Evolutionary conservation across 2,113 vertebrate species (phyloP).

Genomic region (Tenrec ecaudatus): DNA sequence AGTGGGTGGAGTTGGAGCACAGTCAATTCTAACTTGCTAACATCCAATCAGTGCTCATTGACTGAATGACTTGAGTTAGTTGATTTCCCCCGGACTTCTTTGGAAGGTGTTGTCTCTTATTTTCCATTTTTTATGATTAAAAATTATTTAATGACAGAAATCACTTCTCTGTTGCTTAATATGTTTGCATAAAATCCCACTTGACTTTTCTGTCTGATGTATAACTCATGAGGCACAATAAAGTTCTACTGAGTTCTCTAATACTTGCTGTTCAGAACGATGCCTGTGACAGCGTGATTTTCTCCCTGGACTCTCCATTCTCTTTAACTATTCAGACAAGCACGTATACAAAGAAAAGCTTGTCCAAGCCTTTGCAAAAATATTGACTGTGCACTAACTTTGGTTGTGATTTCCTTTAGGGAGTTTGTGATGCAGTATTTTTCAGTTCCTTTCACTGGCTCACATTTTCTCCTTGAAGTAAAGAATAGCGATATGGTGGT

Average conservation of each 20-base stretch:
- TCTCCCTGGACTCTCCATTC: constrained; percentile 52
- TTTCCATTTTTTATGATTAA: constrained; percentile 81
- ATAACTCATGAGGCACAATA: not conserved
- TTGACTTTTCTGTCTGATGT: constrained; percentile 12
- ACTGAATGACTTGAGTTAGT: constrained; percentile 84
- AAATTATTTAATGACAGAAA: constrained; percentile 81
- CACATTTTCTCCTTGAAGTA: constrained; percentile 68
- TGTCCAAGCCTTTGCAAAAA: constrained; percentile 55
- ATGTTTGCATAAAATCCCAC: constrained; percentile 66
- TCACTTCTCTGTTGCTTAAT: constrained; percentile 73
- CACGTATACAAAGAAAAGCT: constrained; percentile 59
- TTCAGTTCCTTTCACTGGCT: constrained; percentile 66
- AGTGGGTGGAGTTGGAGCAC: constrained; percentile 84
- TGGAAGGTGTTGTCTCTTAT: constrained; percentile 82
- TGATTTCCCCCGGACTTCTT: constrained; percentile 83
- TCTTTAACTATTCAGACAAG: constrained; percentile 14
- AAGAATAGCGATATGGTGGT: constrained; percentile 62
- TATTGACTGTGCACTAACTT: constrained; percentile 65
- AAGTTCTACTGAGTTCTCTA: constrained; percentile 20
- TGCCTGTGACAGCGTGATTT: not conserved
- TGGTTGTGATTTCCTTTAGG: constrained; percentile 10
- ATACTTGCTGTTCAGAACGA: constrained; percentile 31
- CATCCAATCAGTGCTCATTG: constrained; percentile 83
- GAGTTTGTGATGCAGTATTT: constrained; percentile 36
- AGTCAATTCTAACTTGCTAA: constrained; percentile 83